Percentiles rank a stretch among this genome's conserved stretches.
phyloP scores from a whole-genome alignment of 2,113 vertebrate species.

The Ictidomys tridecemlineatus region DNA sequence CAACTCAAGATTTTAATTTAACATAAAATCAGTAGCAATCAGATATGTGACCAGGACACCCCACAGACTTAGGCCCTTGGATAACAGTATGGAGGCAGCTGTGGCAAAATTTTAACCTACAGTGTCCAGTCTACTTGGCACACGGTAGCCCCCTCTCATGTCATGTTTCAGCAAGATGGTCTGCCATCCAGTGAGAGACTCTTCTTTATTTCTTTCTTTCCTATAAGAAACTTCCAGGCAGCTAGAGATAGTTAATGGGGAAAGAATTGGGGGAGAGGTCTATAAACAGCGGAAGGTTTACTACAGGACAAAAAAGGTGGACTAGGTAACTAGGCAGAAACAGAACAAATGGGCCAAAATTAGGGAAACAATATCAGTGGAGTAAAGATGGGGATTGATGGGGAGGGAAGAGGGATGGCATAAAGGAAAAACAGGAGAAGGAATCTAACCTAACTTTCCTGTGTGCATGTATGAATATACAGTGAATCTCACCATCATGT shows the following conservation, averaged over 20 bases:
- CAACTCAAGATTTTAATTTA: constrained; percentile 5
- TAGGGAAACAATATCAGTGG: not conserved
- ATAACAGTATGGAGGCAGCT: not conserved
- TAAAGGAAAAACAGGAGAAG: no score
- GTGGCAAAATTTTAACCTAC: not conserved
- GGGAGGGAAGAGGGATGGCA: no score
- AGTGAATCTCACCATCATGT: no score
- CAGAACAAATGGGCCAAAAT: constrained; percentile 20
- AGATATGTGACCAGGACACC: not conserved
- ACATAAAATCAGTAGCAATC: not conserved
- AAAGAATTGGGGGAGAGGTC: not conserved
- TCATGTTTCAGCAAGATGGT: not conserved
- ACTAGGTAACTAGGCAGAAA: not conserved
- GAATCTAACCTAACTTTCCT: no score
- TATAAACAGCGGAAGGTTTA: not conserved
- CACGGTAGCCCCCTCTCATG: not conserved
- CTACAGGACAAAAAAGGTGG: not conserved
- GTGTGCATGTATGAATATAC: no score
- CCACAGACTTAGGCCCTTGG: not conserved
- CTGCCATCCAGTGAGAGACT: not conserved
- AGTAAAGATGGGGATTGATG: no score
- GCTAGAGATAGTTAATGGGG: not conserved
- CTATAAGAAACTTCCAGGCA: not conserved
- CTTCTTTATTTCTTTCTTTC: no score
- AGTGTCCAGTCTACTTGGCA: not conserved